Conservation (phyloP, 2,113 vertebrate species). For the Triplophysa dalaica region DNA sequence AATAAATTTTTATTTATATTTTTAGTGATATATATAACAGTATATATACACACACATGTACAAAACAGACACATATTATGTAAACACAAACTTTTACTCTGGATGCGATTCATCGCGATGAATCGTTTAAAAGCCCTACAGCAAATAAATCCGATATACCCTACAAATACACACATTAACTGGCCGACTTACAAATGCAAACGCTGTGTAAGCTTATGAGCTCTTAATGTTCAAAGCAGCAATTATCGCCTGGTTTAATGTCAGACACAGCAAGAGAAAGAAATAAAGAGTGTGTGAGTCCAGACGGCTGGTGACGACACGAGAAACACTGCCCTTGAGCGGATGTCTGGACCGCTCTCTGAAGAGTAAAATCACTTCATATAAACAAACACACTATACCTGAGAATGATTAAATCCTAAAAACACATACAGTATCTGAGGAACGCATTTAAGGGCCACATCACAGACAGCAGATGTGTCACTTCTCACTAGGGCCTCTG, state of each 20-base stretch:
- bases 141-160: background rate
- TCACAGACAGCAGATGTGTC: slow-evolving; percentile 8
- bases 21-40: too few relatives aligned
- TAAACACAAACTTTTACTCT: too few relatives aligned
- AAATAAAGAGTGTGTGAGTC: slow-evolving; percentile 3
- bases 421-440: slow-evolving; percentile 19
- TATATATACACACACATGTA: too few relatives aligned
- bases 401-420: slow-evolving; percentile 5
- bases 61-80: too few relatives aligned
- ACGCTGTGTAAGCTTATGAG: slow-evolving; percentile 63
- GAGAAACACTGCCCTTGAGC: slow-evolving; percentile 58
- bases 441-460: slow-evolving; percentile 20
- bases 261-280: slow-evolving; percentile 27
- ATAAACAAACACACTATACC: slow-evolving; percentile 12
- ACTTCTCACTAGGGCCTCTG: slow-evolving; percentile 14
- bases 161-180: background rate
- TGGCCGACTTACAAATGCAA: slow-evolving; percentile 56
- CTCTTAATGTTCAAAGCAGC: slow-evolving; percentile 62
- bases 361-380: slow-evolving; percentile 22
- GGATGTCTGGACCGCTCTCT: slow-evolving; percentile 32
- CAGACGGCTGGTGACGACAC: slow-evolving; percentile 21
- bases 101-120: too few relatives aligned
- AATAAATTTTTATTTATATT: too few relatives aligned
- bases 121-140: too few relatives aligned
- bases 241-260: slow-evolving; percentile 60